Conservation (phyloP, 2,888 invertebrate genomes). For the Leptinotarsa tumamoca region DNA sequence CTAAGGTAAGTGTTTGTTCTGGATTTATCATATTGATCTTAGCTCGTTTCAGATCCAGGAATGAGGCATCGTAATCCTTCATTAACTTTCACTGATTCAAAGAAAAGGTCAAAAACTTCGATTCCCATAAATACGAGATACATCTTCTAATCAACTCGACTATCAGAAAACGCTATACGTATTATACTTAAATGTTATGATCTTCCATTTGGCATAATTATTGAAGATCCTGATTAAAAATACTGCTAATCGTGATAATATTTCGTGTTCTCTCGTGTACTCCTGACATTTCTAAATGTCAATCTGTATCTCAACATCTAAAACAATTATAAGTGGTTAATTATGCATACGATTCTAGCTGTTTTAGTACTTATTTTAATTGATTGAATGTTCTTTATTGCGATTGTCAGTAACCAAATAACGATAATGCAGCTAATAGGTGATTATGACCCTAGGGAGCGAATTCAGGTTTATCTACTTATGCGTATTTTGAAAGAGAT, state of each 20-base stretch:
- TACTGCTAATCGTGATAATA: constrained; percentile 54
- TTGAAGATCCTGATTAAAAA: constrained; percentile 37
- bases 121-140: constrained; percentile 5
- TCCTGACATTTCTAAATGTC: constrained; percentile 57
- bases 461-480: neutral
- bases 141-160: constrained; percentile 5
- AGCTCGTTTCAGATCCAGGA: too few relatives aligned
- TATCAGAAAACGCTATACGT: constrained; percentile 1
- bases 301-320: constrained; percentile 55
- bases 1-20: too few relatives aligned
- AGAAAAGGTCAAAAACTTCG: constrained; percentile 11
- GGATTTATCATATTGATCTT: too few relatives aligned
- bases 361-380: constrained; percentile 41
- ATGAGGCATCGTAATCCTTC: neutral
- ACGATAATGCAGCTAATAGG: neutral
- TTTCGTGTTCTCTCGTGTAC: constrained; percentile 53
- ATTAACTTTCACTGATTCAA: constrained; percentile 1
- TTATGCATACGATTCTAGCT: constrained; percentile 49
- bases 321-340: constrained; percentile 56
- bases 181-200: constrained; percentile 46
- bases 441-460: neutral
- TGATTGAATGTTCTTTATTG: constrained; percentile 42
- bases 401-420: constrained; percentile 19
- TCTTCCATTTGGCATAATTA: constrained; percentile 50
- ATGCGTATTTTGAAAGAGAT: too few relatives aligned